Conservation (phyloP, 35 echinoderm and acorn worm genomes). For the Anneissia japonica region DNA sequence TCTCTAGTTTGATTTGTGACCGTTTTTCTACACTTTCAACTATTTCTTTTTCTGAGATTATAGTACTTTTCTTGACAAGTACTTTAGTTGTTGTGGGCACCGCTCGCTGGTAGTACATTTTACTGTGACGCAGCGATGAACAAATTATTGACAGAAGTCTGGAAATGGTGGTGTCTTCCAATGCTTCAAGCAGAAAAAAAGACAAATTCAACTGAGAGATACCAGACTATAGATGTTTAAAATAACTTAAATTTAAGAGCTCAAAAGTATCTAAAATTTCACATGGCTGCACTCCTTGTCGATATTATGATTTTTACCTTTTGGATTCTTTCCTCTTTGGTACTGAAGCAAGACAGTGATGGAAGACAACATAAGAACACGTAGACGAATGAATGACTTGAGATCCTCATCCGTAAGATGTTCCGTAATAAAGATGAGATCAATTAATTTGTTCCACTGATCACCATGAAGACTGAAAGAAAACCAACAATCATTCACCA, state of each 20-base stretch:
- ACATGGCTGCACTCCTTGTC: no score
- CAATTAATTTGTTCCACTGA: constrained; percentile 10
- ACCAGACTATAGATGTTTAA: no score
- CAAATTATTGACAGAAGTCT: background rate
- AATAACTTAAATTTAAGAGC: no score
- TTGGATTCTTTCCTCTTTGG: background rate
- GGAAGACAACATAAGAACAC: background rate
- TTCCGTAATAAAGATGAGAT: background rate
- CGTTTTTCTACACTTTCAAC: background rate
- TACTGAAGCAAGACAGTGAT: constrained; percentile 3
- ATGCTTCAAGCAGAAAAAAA: background rate
- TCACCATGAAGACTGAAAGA: background rate
- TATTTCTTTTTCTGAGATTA: background rate
- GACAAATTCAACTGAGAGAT: no score
- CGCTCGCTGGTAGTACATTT: background rate
- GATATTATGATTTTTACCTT: no score
- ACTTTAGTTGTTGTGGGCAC: background rate
- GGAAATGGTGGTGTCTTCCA: background rate
- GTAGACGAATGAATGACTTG: background rate
- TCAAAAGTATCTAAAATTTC: no score
- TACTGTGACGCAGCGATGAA: background rate
- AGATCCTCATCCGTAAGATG: background rate
- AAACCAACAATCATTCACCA: background rate
- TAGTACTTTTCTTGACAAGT: background rate
- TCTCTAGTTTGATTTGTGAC: background rate